Percentiles rank a stretch among this genome's conserved stretches.
Conservation (phyloP, 1,140 invertebrate species). For the Tetramorium parvispinum region DNA sequence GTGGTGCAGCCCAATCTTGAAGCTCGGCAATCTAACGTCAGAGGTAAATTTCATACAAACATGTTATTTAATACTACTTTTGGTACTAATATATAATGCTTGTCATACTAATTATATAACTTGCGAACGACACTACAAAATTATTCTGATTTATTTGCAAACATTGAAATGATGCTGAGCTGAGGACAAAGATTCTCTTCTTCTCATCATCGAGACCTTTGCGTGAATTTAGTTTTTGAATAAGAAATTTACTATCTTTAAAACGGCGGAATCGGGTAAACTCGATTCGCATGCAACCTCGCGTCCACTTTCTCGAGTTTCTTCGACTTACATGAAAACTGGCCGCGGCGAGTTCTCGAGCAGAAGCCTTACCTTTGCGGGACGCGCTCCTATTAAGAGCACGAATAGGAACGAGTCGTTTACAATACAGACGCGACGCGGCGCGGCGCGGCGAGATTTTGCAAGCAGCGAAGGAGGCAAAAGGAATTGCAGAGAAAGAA, state of each 20-base stretch:
- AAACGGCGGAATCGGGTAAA: background rate
- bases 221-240: background rate
- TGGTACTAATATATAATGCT: background rate
- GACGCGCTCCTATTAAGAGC: conserved; percentile 45
- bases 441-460: conserved; percentile 9
- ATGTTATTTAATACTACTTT: background rate
- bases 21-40: conserved; percentile 52
- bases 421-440: background rate
- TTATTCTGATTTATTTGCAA: background rate
- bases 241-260: background rate
- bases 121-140: background rate
- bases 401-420: conserved; percentile 42
- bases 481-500: background rate
- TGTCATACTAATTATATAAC: background rate
- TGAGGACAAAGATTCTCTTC: background rate
- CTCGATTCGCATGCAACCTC: conserved; percentile 21
- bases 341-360: conserved; percentile 36
- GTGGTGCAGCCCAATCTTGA: conserved; percentile 61
- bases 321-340: conserved; percentile 41
- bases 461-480: conserved; percentile 1
- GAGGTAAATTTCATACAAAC: conserved; percentile 65
- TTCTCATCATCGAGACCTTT: background rate
- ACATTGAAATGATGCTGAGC: background rate
- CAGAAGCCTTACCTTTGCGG: conserved; percentile 57
- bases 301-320: conserved; percentile 53